A percentile compares a stretch with the other conserved stretches of the same genome.
These are phyloP conservation scores for Cydia pomonella DNA, from an alignment of 1,140 invertebrate genomes.

Conservation along the genomic window DNA sequence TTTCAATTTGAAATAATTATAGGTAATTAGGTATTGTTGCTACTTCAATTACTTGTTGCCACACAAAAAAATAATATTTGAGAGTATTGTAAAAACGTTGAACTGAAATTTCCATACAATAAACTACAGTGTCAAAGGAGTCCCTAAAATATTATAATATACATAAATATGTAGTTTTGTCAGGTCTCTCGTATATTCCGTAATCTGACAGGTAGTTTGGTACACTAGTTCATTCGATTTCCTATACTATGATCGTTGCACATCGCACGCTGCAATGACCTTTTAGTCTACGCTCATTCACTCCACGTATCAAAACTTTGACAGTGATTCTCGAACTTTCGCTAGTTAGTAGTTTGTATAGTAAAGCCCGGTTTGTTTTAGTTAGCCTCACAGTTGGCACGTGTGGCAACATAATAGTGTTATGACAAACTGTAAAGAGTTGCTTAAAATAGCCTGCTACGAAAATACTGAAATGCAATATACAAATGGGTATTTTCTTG, in stretches of 20 bases:
- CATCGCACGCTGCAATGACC: neutral
- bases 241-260: neutral
- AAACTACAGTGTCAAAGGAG: too few species aligned
- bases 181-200: too few species aligned
- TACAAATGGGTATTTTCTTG: neutral
- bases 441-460: constrained; percentile 15
- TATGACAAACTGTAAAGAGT: constrained; percentile 25
- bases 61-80: too few species aligned
- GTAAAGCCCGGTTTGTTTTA: neutral
- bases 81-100: too few species aligned
- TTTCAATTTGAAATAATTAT: too few species aligned
- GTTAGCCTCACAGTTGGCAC: constrained; percentile 19
- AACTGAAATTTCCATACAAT: too few species aligned
- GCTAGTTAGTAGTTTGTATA: neutral
- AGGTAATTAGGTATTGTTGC: too few species aligned
- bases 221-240: too few species aligned
- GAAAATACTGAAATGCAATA: constrained; percentile 9
- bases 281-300: neutral
- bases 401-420: constrained; percentile 17
- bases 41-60: too few species aligned
- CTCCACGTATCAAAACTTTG: neutral
- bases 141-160: too few species aligned
- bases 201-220: too few species aligned
- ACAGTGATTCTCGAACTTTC: neutral
- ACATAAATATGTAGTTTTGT: too few species aligned